Base-by-base conservation (phyloP, 1,140 invertebrate species). In the Leptinotarsa texana region DNA sequence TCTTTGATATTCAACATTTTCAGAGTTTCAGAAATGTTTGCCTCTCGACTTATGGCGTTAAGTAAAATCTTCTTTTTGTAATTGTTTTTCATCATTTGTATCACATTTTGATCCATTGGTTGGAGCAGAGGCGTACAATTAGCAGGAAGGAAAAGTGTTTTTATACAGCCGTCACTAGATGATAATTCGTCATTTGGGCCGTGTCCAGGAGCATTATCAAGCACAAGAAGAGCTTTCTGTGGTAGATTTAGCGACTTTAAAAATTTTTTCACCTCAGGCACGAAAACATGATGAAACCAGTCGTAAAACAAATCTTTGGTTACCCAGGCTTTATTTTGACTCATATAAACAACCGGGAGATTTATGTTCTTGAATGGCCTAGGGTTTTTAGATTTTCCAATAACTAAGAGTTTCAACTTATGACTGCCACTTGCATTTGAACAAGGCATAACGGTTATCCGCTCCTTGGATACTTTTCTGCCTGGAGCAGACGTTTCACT, bases 81-180 rank as follows among this genome's bases (percentile, higher is more conserved):
- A 48, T 75, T n/a, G 51, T 68, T 48, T 66, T 84, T 83, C 21
- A 82, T 72, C 21, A 47, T 71, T 22, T 80, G 72, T 67, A 86
- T 80, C 13, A 83, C 80, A 3, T 81, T 78, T 79, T 84, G 81
- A 75, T 82, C 78, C 61, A 83, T 75, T 17, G 85, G 86, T 75
- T 89, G 86, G n/a, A 88, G 63, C 57, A 85, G 73, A 13, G 81
- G 80, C 3, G 86, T 87, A 2, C 85, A 84, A 77, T 88, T 88
- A 61, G 85, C 77, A 27, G 87, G 86, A 15, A 88, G 77, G 81
- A 85, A 88, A 13, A 69, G 66, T 47, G 72, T 72, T 76, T 78
- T 11, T 83, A 74, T 74, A 78, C 83, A 13, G 57, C 74, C 62
- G 76, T 73, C 74, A 75, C 74, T 72, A 75, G 74, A 72, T 73